These are phyloP conservation scores for Agelastica alni DNA, from an alignment of 2,888 invertebrate species.

Conservation along the genomic window DNA sequence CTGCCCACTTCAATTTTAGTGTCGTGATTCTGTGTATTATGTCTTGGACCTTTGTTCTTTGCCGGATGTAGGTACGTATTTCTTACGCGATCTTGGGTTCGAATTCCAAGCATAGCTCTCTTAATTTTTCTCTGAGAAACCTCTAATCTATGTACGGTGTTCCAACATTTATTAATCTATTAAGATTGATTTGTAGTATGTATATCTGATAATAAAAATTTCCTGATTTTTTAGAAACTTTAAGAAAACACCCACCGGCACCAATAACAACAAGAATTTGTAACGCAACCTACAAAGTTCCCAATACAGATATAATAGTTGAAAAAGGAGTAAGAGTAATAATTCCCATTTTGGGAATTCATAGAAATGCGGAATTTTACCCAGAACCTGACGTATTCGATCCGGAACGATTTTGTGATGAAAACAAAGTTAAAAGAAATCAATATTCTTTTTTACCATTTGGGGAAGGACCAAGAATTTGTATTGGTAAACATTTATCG, in stretches of 20 bases:
- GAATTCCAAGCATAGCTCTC: too few relatives aligned
- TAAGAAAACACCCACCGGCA: constrained; percentile 32
- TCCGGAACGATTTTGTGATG: constrained; percentile 10
- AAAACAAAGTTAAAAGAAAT: constrained; percentile 8
- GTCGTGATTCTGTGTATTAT: too few relatives aligned
- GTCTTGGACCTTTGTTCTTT: too few relatives aligned
- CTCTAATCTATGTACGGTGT: too few relatives aligned
- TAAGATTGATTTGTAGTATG: too few relatives aligned
- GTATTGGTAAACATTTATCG: constrained; percentile 11
- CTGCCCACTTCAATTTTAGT: too few relatives aligned
- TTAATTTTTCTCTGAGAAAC: too few relatives aligned
- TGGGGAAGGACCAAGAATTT: constrained; percentile 9
- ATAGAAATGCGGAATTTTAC: constrained; percentile 6
- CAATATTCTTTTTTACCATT: background rate
- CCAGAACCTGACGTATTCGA: constrained; percentile 12
- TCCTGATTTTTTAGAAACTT: constrained; percentile 36
- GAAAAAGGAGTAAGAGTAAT: constrained; percentile 3
- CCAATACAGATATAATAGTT: constrained; percentile 29
- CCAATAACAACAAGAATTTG: constrained; percentile 33
- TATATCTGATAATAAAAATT: too few relatives aligned
- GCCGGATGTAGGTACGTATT: too few relatives aligned
- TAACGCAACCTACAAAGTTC: constrained; percentile 36
- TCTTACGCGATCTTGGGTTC: too few relatives aligned
- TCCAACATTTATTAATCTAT: too few relatives aligned
- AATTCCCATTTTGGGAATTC: constrained; percentile 8